Evolutionary conservation across 35 echinoderm and acorn worm genomes (phyloP).

Genomic region (Heliocidaris tuberculata): DNA sequence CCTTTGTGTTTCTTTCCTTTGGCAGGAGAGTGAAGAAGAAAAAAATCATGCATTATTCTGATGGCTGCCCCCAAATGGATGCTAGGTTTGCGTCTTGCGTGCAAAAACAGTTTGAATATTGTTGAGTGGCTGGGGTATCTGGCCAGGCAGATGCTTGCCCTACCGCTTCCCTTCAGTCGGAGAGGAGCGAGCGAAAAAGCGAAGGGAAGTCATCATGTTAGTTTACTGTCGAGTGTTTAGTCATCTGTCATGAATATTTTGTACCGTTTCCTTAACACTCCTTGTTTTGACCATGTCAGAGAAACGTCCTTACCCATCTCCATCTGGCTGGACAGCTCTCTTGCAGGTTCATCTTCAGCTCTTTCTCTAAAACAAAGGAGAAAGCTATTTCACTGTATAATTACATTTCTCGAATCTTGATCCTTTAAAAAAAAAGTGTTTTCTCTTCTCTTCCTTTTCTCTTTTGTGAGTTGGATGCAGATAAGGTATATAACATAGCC

Average conservation of each 20-base stretch:
- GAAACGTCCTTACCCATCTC: background rate
- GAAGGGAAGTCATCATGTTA: constrained; percentile 21
- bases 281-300: background rate
- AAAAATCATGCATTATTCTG: constrained; percentile 36
- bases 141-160: background rate
- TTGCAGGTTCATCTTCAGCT: background rate
- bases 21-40: background rate
- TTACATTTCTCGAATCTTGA: too few species aligned
- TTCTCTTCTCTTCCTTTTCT: background rate
- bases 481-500: too few species aligned
- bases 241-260: constrained; percentile 41
- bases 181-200: background rate
- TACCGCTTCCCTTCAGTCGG: background rate
- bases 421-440: too few species aligned
- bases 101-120: constrained; percentile 39
- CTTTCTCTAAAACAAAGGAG: background rate
- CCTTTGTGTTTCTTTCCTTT: background rate
- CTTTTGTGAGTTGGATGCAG: background rate
- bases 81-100: constrained; percentile 11
- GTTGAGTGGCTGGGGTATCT: constrained; percentile 29
- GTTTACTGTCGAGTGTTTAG: constrained; percentile 40
- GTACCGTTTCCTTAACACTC: background rate
- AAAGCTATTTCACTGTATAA: background rate
- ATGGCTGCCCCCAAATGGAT: constrained; percentile 27
- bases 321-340: background rate